phyloP scores from a whole-genome alignment of 2,113 vertebrate genomes.

The Vombatus ursinus region DNA sequence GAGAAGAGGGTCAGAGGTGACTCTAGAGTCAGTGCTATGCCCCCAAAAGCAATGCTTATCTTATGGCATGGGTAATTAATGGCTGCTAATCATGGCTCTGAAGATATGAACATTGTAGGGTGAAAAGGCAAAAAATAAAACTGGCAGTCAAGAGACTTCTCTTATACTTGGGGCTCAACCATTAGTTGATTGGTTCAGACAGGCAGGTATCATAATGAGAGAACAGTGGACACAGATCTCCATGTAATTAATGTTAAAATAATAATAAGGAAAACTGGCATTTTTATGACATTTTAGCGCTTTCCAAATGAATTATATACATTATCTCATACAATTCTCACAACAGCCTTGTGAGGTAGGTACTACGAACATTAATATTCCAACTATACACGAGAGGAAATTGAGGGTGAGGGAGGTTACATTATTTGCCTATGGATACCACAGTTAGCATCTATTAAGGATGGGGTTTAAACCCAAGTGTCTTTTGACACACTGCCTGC shows the following conservation, averaged over 20 bases:
- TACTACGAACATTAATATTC: too few species aligned
- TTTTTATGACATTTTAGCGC: too few species aligned
- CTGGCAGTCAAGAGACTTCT: neutral
- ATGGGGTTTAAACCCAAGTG: neutral
- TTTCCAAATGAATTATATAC: too few species aligned
- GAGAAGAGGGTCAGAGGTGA: neutral
- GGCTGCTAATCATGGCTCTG: neutral
- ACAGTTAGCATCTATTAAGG: neutral
- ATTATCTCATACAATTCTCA: too few species aligned
- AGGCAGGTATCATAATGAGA: neutral
- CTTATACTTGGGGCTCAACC: neutral
- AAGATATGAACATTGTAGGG: neutral
- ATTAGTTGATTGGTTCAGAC: neutral
- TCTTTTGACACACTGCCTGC: neutral
- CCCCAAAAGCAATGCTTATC: neutral
- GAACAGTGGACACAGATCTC: neutral
- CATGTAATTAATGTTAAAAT: too few species aligned
- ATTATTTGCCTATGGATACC: too few species aligned
- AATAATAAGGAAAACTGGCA: too few species aligned
- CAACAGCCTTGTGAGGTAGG: too few species aligned
- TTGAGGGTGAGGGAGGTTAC: too few species aligned
- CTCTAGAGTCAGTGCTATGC: neutral
- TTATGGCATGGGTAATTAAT: neutral
- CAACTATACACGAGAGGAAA: too few species aligned
- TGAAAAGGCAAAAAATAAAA: neutral